Base-by-base conservation (phyloP, 2,797 vertebrate genomes). In the Crenuchus spilurus region DNA sequence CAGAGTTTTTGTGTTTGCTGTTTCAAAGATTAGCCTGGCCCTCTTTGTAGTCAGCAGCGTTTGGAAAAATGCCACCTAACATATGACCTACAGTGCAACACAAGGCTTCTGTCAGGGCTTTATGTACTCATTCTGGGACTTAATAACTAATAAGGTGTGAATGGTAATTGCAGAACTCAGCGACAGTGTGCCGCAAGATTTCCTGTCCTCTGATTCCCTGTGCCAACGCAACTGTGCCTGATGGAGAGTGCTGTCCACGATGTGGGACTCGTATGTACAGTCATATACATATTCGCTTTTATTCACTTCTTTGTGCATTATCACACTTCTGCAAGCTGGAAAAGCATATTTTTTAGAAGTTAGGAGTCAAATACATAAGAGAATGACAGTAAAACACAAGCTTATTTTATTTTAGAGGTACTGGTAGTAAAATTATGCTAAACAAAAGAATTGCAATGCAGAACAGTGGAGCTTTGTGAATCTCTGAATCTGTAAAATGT, bases 231-330 rank as follows among this genome's bases (percentile, higher is more conserved):
- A 95, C 94, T 0, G 91, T 96, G 80, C 94, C 94, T 6, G 95
- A 96, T 57, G 95, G 95, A 46, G 95, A 96, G 79, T 96, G 95
- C 88, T 96, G 95, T 80, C 95, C 95, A 11, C 91, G 94, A 51
- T 96, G 95, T 65, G 88, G 85, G 63, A 88, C 85, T 5, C 94
- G 95, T 96, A 92, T 93, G 95, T 94, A 62, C 37, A 44, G 33
- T 41, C 18, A 24, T 11, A 62, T 2, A 22, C 1, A 26, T 1
- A 24, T 20, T 39, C 6, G 18, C 82, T 87, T 81, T 51, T 72
- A n/a, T n/a, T n/a, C n/a, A n/a, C n/a, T n/a, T n/a, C n/a, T n/a
- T n/a, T n/a, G n/a, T n/a, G n/a, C n/a, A n/a, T n/a, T n/a, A n/a
- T n/a, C n/a, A n/a, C n/a, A n/a, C n/a, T n/a, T n/a, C n/a, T n/a